Conservation (phyloP, 2,797 vertebrate genomes). For the Hipposideros larvatus region DNA sequence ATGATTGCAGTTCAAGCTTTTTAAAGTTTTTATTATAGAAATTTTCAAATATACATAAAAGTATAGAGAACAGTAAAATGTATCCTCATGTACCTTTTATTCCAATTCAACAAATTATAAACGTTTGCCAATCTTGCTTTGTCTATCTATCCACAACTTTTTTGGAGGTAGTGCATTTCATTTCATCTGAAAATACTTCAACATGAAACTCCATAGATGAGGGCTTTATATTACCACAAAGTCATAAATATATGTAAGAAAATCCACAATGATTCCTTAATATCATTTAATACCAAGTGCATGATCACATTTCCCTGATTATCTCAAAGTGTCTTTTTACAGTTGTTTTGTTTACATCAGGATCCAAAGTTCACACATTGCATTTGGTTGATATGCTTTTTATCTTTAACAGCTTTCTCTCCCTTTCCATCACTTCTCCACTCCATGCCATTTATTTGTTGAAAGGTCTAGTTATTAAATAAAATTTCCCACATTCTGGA, state of each 20-base stretch:
- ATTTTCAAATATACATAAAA: constrained; percentile 44
- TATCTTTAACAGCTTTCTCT: background rate
- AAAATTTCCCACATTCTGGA: constrained; percentile 18
- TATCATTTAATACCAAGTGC: background rate
- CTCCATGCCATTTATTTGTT: background rate
- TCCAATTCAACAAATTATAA: background rate
- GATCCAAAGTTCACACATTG: background rate
- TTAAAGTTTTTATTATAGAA: background rate
- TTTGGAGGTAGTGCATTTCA: background rate
- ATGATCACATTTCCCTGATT: background rate
- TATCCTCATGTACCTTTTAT: background rate
- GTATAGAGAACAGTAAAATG: constrained; percentile 38
- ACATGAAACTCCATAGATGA: constrained; percentile 9
- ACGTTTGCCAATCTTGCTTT: background rate
- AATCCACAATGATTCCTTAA: constrained; percentile 28
- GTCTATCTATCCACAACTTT: background rate
- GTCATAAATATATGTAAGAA: constrained; percentile 12
- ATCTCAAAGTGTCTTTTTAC: constrained; percentile 15
- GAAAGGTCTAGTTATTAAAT: constrained; percentile 14
- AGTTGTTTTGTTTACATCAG: background rate
- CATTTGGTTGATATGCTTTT: background rate
- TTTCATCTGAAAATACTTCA: constrained; percentile 29
- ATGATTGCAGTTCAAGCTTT: background rate
- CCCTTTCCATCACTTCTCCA: background rate
- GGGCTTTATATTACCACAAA: background rate